Evolutionary conservation across 1,140 invertebrate species (phyloP), one percentile per base, ranked within the genome.

Genomic region (Drosophila equinoxialis): DNA sequence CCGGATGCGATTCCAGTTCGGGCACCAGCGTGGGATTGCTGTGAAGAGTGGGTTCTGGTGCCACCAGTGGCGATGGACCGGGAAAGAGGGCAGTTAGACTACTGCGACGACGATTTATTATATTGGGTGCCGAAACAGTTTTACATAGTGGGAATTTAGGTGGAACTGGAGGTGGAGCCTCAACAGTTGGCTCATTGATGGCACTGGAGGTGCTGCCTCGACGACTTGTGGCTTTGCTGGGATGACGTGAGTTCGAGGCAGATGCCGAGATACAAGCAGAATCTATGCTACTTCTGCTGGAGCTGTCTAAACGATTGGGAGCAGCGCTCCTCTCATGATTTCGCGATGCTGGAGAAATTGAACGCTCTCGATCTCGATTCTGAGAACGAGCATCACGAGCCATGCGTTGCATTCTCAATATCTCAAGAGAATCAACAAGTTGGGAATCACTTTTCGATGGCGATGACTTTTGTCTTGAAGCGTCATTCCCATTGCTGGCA

Each of bases 241-340:
- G 64, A 65, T 79, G 73, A 37, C 78, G 41, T 3, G 45, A 51
- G 7, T 17, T 37, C 6, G 80, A 82, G 0, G 42, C 68, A 10
- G 74, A 74, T n/a, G 48, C 83, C 48, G 77, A 78, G 17, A 71
- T 48, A 8, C 81, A 78, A 30, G 65, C 74, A 3, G 90, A 91
- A 11, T 91, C 86, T 26, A 83, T 57, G 65, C 90, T 91, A 71
- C 90, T 90, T n/a, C 84, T 66, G 66, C 90, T 91, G 10, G 86
- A 87, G 23, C 85, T 91, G 45, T 90, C 85, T 23, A 91, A 67
- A 61, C 90, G 90, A 55, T 90, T 86, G 10, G 90, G 90, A 26
- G 86, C 90, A 2, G 76, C 37, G 1, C 90, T 91, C 1, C 90
- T 60, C 26, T 90, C 90, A 35, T 59, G 77, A 30, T 79, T 41